Evolutionary conservation across 2,113 vertebrate species (phyloP).

Genomic region (Rallus limicola): DNA sequence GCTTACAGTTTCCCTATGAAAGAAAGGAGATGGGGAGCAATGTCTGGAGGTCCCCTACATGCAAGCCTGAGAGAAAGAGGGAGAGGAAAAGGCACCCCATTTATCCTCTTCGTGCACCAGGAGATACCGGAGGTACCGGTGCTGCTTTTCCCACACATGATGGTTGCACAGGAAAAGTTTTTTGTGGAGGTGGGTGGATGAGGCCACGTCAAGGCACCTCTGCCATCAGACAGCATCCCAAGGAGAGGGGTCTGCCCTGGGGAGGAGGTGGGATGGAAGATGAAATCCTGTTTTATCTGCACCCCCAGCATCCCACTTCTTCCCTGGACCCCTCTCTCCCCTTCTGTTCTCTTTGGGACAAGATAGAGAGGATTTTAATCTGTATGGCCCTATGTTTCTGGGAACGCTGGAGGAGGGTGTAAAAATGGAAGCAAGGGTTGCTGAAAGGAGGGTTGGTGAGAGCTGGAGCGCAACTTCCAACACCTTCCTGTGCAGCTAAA

Average conservation of each 20-base stretch:
- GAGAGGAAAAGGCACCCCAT: background rate
- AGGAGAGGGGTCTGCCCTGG: background rate
- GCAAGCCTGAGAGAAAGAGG: background rate
- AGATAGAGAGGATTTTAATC: background rate
- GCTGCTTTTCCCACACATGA: background rate
- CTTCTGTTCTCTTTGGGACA: background rate
- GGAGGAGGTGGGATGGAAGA: background rate
- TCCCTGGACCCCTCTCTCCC: accelerated
- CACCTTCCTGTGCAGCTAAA: background rate
- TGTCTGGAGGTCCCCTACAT: background rate
- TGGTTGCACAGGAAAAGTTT: background rate
- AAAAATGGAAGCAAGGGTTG: background rate
- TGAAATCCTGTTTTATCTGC: background rate
- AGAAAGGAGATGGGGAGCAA: background rate
- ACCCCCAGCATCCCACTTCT: background rate
- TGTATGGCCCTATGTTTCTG: accelerated
- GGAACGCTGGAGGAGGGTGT: background rate
- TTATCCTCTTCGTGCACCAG: background rate
- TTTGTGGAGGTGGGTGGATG: background rate
- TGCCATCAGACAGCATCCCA: background rate
- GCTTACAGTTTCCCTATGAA: background rate
- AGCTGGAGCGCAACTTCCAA: background rate
- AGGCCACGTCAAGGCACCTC: background rate
- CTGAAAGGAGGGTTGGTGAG: background rate
- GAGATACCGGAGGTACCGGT: background rate